Conservation (phyloP, 2,797 vertebrate genomes). For the Chromobotia macracanthus region DNA sequence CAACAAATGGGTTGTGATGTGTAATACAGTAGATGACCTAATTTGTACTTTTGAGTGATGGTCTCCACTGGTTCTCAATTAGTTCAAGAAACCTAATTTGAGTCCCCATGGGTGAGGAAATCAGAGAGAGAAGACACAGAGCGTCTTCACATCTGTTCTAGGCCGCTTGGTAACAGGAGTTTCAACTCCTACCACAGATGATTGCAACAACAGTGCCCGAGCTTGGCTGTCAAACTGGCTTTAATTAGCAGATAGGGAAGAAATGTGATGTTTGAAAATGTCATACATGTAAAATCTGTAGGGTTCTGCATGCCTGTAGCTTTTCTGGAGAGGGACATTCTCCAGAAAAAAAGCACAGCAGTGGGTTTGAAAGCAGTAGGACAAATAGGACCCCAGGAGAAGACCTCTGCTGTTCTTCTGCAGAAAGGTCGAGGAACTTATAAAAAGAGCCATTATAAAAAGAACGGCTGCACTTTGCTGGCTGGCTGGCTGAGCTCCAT, state of each 20-base stretch:
- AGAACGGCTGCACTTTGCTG: slow-evolving; percentile 18
- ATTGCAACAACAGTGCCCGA: not conserved
- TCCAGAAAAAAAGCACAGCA: not conserved
- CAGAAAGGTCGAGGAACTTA: slow-evolving; percentile 8
- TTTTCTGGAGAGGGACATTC: not conserved
- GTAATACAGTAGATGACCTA: not conserved
- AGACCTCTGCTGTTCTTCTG: not conserved
- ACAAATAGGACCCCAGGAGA: not conserved
- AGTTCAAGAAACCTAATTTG: not conserved
- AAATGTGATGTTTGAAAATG: not conserved
- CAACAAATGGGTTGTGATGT: not conserved
- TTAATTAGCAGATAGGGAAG: slow-evolving; percentile 36
- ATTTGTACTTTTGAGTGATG: not conserved
- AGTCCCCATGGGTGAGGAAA: not conserved
- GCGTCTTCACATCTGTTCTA: not conserved
- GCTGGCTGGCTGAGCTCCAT: slow-evolving; percentile 12
- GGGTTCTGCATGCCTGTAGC: not conserved
- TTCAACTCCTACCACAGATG: slow-evolving; percentile 1
- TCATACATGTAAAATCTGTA: slow-evolving; percentile 8
- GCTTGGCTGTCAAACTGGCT: not conserved
- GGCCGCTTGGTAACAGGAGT: not conserved
- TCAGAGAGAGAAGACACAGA: not conserved
- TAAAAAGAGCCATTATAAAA: slow-evolving; percentile 17
- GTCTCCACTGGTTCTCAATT: not conserved
- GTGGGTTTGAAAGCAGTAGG: not conserved